Evolutionary conservation across 1,140 invertebrate genomes (phyloP), one percentile per base, ranked within the genome.

Genomic region (Orchesella cincta): DNA sequence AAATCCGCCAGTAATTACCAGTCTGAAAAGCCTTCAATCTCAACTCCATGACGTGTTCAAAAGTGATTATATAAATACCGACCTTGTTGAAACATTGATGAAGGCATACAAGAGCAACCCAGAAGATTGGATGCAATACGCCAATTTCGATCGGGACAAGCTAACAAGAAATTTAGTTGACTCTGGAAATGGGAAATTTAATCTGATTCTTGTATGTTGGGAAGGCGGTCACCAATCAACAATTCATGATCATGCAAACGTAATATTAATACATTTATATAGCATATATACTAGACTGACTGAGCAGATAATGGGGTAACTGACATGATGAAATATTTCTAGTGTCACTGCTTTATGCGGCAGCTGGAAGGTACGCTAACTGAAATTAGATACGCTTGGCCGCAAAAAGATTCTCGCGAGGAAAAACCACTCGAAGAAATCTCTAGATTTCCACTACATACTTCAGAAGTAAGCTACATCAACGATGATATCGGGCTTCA

Each of bases 171-270:
- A 98, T 86, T 86, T 98, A 74, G 94, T 98, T 1, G 94, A 98
- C 83, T 90, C 90, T 78, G 96, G 96, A 16, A 98, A 99, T 85
- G 97, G 95, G 0, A 96, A 94, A 85, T 99, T 97, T 85, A 99
- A 99, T 86, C 87, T 99, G 78, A 96, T 99, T 91, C 88, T 98
- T 29, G 85, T 99, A 0, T 98, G 96, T 85, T 99, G 97, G 97
- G 93, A 93, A 35, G 94, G 97, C 84, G 94, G 94, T 31, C 94
- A 98, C 78, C 93, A 92, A 0, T 97, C 95, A 0, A 90, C 93
- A n/a, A 98, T 99, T 80, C 97, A 99, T 84, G 96, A 98, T 85
- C 97, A 99, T 84, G 91, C 96, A 0, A 90, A 97, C 83, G 91
- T 96, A 67, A 31, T 26, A n/a, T n/a, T n/a, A n/a, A n/a, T n/a